phyloP scores from a whole-genome alignment of 2,113 vertebrate genomes.

The Ptyas mucosa region DNA sequence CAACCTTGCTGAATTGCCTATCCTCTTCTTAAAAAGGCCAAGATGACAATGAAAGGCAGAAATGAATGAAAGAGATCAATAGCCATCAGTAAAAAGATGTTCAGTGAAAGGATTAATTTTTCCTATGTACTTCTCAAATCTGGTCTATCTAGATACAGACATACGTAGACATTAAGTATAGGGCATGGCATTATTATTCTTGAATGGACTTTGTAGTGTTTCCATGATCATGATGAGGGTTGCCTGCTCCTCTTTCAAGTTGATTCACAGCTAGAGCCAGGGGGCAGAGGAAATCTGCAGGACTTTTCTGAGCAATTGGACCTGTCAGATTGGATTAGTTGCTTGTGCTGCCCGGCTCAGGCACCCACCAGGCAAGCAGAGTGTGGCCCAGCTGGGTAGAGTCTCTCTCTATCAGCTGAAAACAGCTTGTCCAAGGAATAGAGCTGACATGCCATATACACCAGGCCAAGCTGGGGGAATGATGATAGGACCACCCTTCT shows the following conservation, averaged over 20 bases:
- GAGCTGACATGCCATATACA: background rate
- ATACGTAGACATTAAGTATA: background rate
- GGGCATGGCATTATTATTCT: too few relatives aligned
- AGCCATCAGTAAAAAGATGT: background rate
- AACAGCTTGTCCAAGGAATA: slow-evolving; percentile 23
- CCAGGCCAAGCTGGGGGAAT: background rate
- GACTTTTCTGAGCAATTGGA: slow-evolving; percentile 27
- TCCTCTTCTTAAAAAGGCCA: background rate
- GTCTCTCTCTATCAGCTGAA: slow-evolving; percentile 9
- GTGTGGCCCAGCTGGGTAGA: slow-evolving; percentile 22
- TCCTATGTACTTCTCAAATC: background rate
- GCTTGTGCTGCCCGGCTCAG: background rate
- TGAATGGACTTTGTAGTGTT: background rate
- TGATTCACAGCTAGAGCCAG: background rate
- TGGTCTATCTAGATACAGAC: too few relatives aligned
- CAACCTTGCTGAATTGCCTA: background rate
- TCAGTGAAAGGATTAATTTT: background rate
- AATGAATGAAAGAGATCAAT: background rate
- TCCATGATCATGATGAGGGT: background rate
- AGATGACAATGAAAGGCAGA: background rate
- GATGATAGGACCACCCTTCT: background rate
- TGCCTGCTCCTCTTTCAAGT: background rate
- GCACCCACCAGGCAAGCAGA: slow-evolving; percentile 4
- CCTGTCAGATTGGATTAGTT: slow-evolving; percentile 22
- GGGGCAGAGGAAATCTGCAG: slow-evolving; percentile 4